phyloP scores from a whole-genome alignment of 1,140 invertebrate species.

The Papilio aristodemus region DNA sequence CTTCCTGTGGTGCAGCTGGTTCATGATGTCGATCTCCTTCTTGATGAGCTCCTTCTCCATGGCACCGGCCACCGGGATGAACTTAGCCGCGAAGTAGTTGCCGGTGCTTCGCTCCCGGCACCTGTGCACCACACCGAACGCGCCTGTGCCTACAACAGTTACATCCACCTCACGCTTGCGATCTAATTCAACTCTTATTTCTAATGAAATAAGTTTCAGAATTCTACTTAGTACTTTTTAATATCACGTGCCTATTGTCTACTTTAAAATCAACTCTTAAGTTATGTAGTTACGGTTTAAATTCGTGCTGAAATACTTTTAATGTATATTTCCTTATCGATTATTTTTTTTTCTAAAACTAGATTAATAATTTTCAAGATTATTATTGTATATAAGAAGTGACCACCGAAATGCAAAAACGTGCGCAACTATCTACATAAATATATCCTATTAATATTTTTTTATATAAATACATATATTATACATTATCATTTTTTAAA shows the following conservation, averaged over 20 bases:
- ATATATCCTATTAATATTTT: neutral
- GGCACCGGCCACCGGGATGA: constrained; percentile 96
- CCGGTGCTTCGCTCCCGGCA: constrained; percentile 97
- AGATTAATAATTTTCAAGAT: neutral
- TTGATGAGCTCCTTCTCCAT: constrained; percentile 98
- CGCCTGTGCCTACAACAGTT: constrained; percentile 89
- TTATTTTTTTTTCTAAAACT: neutral
- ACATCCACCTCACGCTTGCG: constrained; percentile 27
- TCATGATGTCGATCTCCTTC: constrained; percentile 99
- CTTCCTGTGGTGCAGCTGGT: constrained; percentile 98
- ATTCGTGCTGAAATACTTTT: neutral
- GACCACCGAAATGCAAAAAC: neutral
- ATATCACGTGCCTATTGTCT: constrained; percentile 10
- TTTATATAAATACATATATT: neutral
- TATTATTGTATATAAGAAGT: neutral
- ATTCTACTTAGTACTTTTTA: constrained; percentile 15
- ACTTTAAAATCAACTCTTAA: constrained; percentile 4
- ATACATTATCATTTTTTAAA: neutral
- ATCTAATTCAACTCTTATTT: constrained; percentile 10
- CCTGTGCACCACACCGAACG: constrained; percentile 99
- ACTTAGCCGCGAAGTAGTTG: constrained; percentile 99
- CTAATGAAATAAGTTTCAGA: constrained; percentile 7
- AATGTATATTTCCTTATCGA: neutral
- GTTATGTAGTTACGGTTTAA: constrained; percentile 14
- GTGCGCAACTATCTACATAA: neutral